phyloP scores from a whole-genome alignment of 2,888 invertebrate species.

The Nomada goodeniana region DNA sequence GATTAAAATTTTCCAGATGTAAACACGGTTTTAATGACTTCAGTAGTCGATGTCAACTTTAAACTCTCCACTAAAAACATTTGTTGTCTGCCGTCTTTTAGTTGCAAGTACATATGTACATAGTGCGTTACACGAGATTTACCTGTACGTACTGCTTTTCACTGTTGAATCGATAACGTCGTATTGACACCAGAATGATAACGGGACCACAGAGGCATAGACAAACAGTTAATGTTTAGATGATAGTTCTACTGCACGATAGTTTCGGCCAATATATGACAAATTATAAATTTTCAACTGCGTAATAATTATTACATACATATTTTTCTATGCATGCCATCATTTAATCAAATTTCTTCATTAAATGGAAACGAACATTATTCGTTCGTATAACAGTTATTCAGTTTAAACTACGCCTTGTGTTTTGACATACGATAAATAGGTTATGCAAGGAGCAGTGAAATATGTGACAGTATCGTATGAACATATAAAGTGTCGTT shows the following conservation, averaged over 20 bases:
- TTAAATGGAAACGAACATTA: background rate
- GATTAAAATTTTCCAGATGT: no score
- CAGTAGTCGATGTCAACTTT: no score
- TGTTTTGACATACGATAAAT: constrained; percentile 41
- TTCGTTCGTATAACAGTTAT: constrained; percentile 18
- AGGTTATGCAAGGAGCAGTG: constrained; percentile 34
- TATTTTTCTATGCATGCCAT: background rate
- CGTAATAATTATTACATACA: background rate
- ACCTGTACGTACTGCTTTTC: no score
- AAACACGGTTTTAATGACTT: no score
- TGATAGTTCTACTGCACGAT: background rate
- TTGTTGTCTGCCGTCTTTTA: no score
- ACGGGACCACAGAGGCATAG: no score
- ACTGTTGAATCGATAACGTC: no score
- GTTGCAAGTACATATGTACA: no score
- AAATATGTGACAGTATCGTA: constrained; percentile 22
- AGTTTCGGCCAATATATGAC: background rate
- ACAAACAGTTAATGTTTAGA: no score
- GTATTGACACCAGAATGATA: no score
- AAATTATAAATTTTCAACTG: background rate
- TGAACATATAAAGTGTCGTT: constrained; percentile 9
- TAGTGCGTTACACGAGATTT: no score
- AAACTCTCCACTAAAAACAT: no score
- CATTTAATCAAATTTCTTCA: background rate
- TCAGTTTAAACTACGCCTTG: constrained; percentile 16